phyloP scores from a whole-genome alignment of 2,888 invertebrate species.

The Ochropleura leucogaster region DNA sequence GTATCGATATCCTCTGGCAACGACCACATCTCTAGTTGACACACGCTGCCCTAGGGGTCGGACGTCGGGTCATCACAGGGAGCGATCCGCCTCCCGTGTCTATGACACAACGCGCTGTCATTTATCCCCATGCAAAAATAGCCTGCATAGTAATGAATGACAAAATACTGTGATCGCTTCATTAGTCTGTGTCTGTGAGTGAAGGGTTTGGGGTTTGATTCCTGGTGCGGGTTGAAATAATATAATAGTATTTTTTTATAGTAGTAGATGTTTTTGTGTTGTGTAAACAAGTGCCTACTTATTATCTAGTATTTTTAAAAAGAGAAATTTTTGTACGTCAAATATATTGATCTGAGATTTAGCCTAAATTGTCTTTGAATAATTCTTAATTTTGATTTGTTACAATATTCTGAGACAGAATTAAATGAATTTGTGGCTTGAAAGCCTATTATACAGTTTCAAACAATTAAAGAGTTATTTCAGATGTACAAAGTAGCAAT shows the following conservation, averaged over 20 bases:
- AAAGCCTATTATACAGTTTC: constrained; percentile 50
- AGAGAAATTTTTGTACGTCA: not conserved
- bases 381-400: not conserved
- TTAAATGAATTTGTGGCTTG: constrained; percentile 26
- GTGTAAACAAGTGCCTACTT: too few species aligned
- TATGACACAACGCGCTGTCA: constrained; percentile 80
- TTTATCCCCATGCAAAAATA: constrained; percentile 76
- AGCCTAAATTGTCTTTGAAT: not conserved
- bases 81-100: constrained; percentile 78
- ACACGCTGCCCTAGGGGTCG: constrained; percentile 77
- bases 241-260: not conserved
- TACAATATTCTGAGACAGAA: not conserved
- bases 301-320: too few species aligned
- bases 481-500: constrained; percentile 66
- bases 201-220: constrained; percentile 17
- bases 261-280: not conserved
- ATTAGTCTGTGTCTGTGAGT: constrained; percentile 30
- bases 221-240: not conserved
- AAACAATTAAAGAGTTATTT: constrained; percentile 63
- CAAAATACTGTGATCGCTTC: constrained; percentile 51
- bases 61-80: constrained; percentile 82
- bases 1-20: constrained; percentile 25
- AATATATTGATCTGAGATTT: not conserved
- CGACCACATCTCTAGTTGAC: constrained; percentile 65
- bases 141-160: constrained; percentile 54